phyloP scores from a whole-genome alignment of 2,797 vertebrate species.

The Microctenopoma steveboyesi region DNA sequence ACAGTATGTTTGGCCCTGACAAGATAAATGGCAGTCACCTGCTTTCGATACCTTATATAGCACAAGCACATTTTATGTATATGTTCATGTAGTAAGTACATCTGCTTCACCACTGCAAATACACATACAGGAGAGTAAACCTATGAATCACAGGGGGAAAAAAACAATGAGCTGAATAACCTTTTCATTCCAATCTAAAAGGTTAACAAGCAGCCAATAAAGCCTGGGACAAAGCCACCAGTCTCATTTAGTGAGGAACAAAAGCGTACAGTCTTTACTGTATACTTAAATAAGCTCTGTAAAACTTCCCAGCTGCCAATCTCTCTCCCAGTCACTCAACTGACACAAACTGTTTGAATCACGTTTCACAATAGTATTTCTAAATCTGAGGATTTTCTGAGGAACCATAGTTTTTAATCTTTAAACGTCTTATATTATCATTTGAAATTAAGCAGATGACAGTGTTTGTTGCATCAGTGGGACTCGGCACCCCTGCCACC shows the following conservation, averaged over 20 bases:
- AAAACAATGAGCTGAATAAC: constrained; percentile 67
- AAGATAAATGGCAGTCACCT: constrained; percentile 21
- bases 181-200: constrained; percentile 77
- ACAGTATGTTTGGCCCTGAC: constrained; percentile 6
- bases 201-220: constrained; percentile 78
- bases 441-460: constrained; percentile 40
- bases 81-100: constrained; percentile 17
- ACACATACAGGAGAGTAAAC: constrained; percentile 41
- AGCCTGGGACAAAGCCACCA: constrained; percentile 48
- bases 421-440: constrained; percentile 31
- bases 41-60: background rate
- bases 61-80: constrained; percentile 10
- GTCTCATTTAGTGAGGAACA: constrained; percentile 58
- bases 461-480: constrained; percentile 51
- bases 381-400: constrained; percentile 22
- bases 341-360: constrained; percentile 30
- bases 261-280: constrained; percentile 19
- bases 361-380: constrained; percentile 31
- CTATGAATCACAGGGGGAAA: constrained; percentile 47
- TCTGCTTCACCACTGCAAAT: constrained; percentile 39
- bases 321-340: constrained; percentile 6
- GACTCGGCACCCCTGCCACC: constrained; percentile 19
- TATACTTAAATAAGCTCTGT: constrained; percentile 29
- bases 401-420: constrained; percentile 37
- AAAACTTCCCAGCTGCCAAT: constrained; percentile 35